Base-by-base conservation (phyloP, 2,797 vertebrate species). In the Lithobates pipiens region DNA sequence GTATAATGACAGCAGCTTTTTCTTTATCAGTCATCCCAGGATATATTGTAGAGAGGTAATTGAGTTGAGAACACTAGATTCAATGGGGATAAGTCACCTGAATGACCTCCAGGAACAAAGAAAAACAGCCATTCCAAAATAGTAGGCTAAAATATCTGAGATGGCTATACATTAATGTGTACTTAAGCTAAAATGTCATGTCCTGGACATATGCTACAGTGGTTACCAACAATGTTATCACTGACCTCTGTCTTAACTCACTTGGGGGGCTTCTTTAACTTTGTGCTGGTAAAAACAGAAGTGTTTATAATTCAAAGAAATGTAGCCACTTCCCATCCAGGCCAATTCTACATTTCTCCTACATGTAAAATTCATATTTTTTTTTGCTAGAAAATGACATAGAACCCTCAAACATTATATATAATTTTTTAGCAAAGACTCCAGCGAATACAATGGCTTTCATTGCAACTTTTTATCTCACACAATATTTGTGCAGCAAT, bases 21-120 rank as follows among this genome's bases (percentile, higher is more conserved):
- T 29, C 70, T 81, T 82, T 72, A 82, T 74, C 80, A 82, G 80
- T 65, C 34, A 74, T 44, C 34, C 70, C 36, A 63, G 70, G 70
- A 82, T 65, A 76, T 44, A 82, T 82, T 82, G 80, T 82, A 44
- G n/a, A 63, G 54, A 63, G 8, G 34, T 65, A 72, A 82, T 82
- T 73, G 70, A 82, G 69, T 81, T 72, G 54, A 74, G 69, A 74
- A 82, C 69, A 54, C n/a, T 82, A 82, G 80, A 82, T 82, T 82
- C 36, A 44, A 21, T 29, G 36, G 50, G 57, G 80, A 73, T 82
- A 82, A 72, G 70, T 82, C 34, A 73, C 54, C 36, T 82, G 70
- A 82, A 82, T 82, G 70, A 73, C 80, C 70, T 74, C 50, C 80
- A 73, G 50, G 34, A 21, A 82, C 54, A 82, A 71, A 82, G 70